Percentiles rank a stretch among this genome's conserved stretches.
Conservation (phyloP, 2,797 vertebrate species). For the Phoxinus dragarum region DNA sequence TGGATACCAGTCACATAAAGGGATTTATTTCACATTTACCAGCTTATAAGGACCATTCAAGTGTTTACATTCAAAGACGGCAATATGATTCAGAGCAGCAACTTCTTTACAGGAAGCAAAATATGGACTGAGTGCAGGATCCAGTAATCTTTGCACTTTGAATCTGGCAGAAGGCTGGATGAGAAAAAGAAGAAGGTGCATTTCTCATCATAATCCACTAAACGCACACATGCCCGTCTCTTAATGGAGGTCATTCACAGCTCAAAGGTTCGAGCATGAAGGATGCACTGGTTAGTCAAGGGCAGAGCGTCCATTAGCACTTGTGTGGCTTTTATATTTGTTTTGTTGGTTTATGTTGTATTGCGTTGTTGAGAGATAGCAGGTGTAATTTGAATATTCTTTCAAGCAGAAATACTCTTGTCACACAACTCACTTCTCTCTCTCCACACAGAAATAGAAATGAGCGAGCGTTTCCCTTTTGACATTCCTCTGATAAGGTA, state of each 20-base stretch:
- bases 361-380: conserved; percentile 35
- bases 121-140: not conserved
- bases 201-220: conserved; percentile 8
- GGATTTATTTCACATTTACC: conserved; percentile 29
- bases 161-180: not conserved
- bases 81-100: not conserved
- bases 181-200: not conserved
- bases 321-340: not conserved
- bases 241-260: conserved; percentile 24
- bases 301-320: conserved; percentile 36
- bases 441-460: conserved; percentile 39
- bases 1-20: conserved; percentile 23
- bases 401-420: conserved; percentile 19
- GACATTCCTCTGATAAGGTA: conserved; percentile 59
- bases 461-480: conserved; percentile 48
- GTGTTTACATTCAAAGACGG: not conserved
- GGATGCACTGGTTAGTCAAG: conserved; percentile 21
- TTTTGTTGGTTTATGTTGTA: conserved; percentile 43
- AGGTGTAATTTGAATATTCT: conserved; percentile 46
- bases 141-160: not conserved
- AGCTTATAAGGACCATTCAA: conserved; percentile 1
- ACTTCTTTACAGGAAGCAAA: not conserved
- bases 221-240: not conserved
- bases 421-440: conserved; percentile 3
- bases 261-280: conserved; percentile 25